These are phyloP conservation scores for Dinomys branickii DNA, from an alignment of 2,113 vertebrate genomes.

Conservation along the genomic window DNA sequence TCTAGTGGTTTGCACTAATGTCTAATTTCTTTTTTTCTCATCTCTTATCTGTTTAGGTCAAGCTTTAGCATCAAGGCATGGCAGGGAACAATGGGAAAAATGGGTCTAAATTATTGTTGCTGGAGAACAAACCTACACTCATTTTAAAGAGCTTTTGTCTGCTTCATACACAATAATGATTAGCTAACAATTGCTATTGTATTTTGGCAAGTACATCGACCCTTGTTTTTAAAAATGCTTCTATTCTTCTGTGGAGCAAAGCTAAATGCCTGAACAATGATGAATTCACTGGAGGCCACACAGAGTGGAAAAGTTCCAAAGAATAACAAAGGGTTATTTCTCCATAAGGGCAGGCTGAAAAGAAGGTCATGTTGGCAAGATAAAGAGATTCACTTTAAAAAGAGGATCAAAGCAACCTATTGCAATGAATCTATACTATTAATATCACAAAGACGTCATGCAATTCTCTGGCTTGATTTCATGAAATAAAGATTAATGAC, in stretches of 20 bases:
- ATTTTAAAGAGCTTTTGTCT: slow-evolving; percentile 43
- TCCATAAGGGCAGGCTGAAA: slow-evolving; percentile 33
- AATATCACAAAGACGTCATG: not conserved
- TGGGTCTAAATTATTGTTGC: not conserved
- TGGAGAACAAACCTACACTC: not conserved
- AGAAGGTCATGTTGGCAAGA: slow-evolving; percentile 33
- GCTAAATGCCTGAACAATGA: slow-evolving; percentile 49
- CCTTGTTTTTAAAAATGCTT: slow-evolving; percentile 18
- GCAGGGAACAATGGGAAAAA: not conserved
- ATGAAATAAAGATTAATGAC: slow-evolving; percentile 25
- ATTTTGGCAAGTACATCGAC: slow-evolving; percentile 16
- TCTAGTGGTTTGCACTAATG: not conserved
- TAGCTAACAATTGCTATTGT: slow-evolving; percentile 4
- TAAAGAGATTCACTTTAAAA: not conserved
- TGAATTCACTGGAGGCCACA: slow-evolving; percentile 5
- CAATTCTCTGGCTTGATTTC: not conserved
- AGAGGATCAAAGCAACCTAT: not conserved
- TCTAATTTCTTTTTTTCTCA: not conserved
- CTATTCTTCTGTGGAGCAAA: not conserved
- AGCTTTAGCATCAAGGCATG: not conserved
- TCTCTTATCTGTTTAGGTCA: not conserved
- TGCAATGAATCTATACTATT: not conserved
- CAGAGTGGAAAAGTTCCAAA: slow-evolving; percentile 36
- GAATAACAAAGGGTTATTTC: not conserved
- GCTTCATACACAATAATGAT: not conserved